A percentile compares a stretch with the other conserved stretches of the same genome.
Evolutionary conservation across 2,797 vertebrate genomes (phyloP).

Genomic region (Staurois parvus): DNA sequence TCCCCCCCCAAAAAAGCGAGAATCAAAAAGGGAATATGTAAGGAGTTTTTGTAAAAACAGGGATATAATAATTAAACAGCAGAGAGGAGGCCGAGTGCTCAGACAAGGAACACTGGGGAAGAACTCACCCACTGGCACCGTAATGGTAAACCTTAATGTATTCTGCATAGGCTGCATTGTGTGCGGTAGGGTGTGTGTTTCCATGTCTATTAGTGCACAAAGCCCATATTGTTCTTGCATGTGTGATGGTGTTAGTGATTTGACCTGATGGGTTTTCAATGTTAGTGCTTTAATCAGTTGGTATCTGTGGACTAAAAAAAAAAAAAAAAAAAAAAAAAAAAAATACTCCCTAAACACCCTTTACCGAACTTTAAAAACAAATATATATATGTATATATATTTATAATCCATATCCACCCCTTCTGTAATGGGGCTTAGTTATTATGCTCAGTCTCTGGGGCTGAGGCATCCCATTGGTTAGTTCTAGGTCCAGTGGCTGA

Average conservation of each 20-base stretch:
- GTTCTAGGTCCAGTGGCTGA: conserved; percentile 58
- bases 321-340: conserved; percentile 26
- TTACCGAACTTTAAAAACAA: conserved; percentile 65
- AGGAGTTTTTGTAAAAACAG: conserved; percentile 20
- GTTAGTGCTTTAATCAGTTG: conserved; percentile 54
- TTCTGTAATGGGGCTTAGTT: conserved; percentile 55
- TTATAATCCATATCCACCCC: conserved; percentile 59
- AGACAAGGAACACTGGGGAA: conserved; percentile 52
- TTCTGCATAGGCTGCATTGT: conserved; percentile 35
- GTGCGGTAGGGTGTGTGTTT: conserved; percentile 6
- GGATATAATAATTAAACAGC: conserved; percentile 24
- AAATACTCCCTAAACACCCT: conserved; percentile 70
- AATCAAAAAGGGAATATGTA: conserved; percentile 27
- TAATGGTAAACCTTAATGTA: conserved; percentile 50
- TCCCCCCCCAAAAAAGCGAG: conserved; percentile 39
- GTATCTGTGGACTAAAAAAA: conserved; percentile 50
- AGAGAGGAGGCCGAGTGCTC: conserved; percentile 25
- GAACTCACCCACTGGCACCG: conserved; percentile 54
- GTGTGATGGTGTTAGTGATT: conserved; percentile 24
- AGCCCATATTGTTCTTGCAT: conserved; percentile 36
- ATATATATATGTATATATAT: conserved; percentile 58
- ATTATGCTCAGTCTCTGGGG: conserved; percentile 59
- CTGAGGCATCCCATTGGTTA: conserved; percentile 53
- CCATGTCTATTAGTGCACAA: conserved; percentile 47
- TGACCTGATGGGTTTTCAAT: conserved; percentile 35